Conservation (phyloP, 2,113 vertebrate species). For the Sapajus apella region DNA sequence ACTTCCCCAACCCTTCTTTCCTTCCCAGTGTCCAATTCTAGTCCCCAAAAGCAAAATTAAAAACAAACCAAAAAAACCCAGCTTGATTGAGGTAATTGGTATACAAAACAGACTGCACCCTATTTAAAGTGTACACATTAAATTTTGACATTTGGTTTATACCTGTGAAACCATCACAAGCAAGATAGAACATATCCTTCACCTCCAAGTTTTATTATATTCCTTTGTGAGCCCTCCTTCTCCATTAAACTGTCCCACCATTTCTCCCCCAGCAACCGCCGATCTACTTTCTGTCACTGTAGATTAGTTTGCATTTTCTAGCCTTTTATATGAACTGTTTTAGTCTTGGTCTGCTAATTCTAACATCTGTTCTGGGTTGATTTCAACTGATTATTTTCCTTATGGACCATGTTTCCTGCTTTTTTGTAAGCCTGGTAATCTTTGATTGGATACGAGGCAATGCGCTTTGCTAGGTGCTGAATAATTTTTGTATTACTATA, state of each 20-base stretch:
- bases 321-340: not conserved
- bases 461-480: not conserved
- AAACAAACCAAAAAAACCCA: not conserved
- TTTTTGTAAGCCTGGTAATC: not conserved
- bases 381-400: not conserved
- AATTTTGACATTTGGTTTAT: not conserved
- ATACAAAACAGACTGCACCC: not conserved
- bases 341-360: not conserved
- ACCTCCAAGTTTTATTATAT: not conserved
- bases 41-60: not conserved
- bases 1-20: not conserved
- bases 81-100: not conserved
- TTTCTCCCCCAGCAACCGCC: not conserved
- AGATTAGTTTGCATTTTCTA: not conserved
- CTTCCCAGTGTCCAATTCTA: not conserved
- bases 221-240: not conserved
- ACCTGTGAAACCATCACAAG: not conserved
- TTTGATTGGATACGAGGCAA: not conserved
- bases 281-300: not conserved
- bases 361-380: not conserved
- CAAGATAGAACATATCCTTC: not conserved
- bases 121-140: not conserved
- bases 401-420: not conserved
- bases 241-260: not conserved
- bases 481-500: not conserved